Base-by-base conservation (phyloP, 2,113 vertebrate species). In the Nothobranchius furzeri region DNA sequence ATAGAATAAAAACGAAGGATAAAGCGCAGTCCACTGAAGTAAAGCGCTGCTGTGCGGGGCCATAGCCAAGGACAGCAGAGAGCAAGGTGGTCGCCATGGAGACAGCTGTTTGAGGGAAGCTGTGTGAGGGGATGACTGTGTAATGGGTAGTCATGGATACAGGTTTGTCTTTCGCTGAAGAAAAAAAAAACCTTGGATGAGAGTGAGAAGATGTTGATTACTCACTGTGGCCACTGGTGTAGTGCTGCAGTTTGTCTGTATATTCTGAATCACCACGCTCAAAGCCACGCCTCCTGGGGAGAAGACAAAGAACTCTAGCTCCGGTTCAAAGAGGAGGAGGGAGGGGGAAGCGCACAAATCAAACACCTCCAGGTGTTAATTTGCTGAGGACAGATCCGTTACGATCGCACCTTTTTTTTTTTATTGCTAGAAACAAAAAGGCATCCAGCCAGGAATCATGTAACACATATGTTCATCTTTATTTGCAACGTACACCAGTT, bases 141-240 rank as follows among this genome's bases (percentile, higher is more conserved):
- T 71, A 73, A 87, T 85, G 68, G 78, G 87, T 83, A 14, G 84
- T 64, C 79, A 88, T 88, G 84, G 86, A 84, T 85, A 88, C 87
- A 89, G 84, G 79, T 86, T 80, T 84, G 80, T 49, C 25, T 53
- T 65, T 60, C 36, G 61, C 63, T 45, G 57, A 42, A 12, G 57
- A 79, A 58, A 30, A 20, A 4, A 4, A 30, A 47, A 42, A 43
- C 13, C 20, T 5, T 71, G 8, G 36, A 40, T 47, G 36, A 40
- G 54, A 0, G 37, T 37, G 46, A 59, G 50, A 36, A 25, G 59
- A 24, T 64, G 36, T 52, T 69, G 63, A 76, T 68, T 95, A 99
- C 97, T 77, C 95, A 99, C 98, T 97, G 95, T 99, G 98, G 90
- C 98, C 98, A 0, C 97, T 99, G 93, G 97, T 99, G 83, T 99